phyloP scores from a whole-genome alignment of 2,888 invertebrate species.

The Phaedon cochleariae region DNA sequence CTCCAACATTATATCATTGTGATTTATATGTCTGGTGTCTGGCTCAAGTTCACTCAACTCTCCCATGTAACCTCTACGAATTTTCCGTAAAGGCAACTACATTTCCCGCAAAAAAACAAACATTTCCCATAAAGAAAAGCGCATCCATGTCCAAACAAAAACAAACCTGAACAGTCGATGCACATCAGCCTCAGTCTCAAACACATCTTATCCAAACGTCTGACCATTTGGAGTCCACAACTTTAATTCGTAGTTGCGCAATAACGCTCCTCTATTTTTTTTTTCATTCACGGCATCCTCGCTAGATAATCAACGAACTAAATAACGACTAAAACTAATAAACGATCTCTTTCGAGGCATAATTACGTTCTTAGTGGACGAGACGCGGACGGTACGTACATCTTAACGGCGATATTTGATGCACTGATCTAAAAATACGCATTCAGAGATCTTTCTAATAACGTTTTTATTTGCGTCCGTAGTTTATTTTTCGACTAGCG shows the following conservation, averaged over 20 bases:
- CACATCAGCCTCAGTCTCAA: constrained; percentile 66
- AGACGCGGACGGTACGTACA: neutral
- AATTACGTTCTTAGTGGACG: neutral
- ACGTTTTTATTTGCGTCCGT: neutral
- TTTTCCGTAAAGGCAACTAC: no score
- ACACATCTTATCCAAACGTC: constrained; percentile 58
- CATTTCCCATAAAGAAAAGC: no score
- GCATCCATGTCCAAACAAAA: neutral
- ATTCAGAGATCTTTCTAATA: neutral
- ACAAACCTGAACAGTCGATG: constrained; percentile 67
- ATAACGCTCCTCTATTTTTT: neutral
- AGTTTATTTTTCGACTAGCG: neutral
- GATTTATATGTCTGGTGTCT: neutral
- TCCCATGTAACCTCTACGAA: no score
- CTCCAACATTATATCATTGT: neutral
- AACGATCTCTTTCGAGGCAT: neutral
- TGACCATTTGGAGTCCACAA: constrained; percentile 52
- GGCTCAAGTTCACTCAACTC: neutral
- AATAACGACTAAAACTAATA: neutral
- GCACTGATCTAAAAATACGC: neutral
- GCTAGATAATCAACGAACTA: neutral
- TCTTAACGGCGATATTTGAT: neutral
- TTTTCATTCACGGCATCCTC: neutral
- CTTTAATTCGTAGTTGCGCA: neutral
- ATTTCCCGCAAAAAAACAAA: no score